These are phyloP conservation scores for Hydriomena furcata DNA, from an alignment of 2,888 invertebrate genomes.

Conservation along the genomic window DNA sequence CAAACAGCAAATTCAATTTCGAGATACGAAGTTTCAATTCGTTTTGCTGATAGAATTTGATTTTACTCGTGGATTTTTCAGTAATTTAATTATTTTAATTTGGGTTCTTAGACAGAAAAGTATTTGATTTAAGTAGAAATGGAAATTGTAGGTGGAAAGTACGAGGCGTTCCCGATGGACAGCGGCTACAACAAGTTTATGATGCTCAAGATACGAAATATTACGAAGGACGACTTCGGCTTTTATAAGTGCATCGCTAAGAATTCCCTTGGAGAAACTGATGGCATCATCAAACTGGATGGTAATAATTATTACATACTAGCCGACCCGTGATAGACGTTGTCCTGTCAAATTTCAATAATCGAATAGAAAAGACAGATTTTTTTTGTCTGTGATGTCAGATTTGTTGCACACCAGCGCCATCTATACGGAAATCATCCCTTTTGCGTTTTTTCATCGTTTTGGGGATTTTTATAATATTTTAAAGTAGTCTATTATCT, in stretches of 20 bases:
- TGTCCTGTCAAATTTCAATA: no score
- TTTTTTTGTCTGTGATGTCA: no score
- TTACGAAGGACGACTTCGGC: conserved; percentile 92
- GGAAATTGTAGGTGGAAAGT: conserved; percentile 93
- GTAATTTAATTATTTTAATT: conserved; percentile 16
- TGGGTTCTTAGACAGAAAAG: conserved; percentile 44
- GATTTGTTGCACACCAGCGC: no score
- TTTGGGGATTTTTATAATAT: no score
- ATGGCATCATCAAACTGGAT: conserved; percentile 94
- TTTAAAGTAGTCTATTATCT: no score
- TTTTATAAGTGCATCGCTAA: conserved; percentile 96
- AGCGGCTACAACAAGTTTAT: conserved; percentile 96
- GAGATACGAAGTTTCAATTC: conserved; percentile 28
- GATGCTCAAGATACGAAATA: conserved; percentile 94
- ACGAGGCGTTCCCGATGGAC: conserved; percentile 93
- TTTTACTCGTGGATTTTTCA: conserved; percentile 23
- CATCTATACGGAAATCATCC: no score
- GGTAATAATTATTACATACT: conserved; percentile 85
- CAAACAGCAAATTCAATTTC: conserved; percentile 38
- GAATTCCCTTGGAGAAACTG: conserved; percentile 95
- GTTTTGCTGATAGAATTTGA: conserved; percentile 30
- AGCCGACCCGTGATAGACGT: no score
- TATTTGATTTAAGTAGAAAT: conserved; percentile 85
- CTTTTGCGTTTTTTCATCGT: no score
- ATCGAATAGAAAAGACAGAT: no score